These are phyloP conservation scores for Merops nubicus DNA, from an alignment of 2,113 vertebrate species.

Conservation along the genomic window DNA sequence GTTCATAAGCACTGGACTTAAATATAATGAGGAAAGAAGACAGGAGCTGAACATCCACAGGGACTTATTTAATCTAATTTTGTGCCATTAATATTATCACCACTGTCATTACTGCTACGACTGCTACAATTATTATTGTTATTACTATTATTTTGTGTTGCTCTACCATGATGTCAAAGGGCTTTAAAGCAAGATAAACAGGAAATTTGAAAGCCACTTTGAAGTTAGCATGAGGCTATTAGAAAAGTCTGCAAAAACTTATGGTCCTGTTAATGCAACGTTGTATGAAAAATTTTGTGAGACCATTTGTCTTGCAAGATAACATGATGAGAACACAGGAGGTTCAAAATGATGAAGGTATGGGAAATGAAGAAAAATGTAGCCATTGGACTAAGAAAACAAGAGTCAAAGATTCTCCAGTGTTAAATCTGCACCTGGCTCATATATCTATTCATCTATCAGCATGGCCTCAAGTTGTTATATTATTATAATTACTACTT, in stretches of 20 bases:
- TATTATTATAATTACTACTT: background rate
- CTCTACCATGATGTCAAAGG: background rate
- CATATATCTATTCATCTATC: background rate
- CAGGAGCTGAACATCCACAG: background rate
- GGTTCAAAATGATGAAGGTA: background rate
- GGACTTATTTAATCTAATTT: background rate
- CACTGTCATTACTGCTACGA: background rate
- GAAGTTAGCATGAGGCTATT: constrained; percentile 22
- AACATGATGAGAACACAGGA: background rate
- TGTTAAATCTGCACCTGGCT: background rate
- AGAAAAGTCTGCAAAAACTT: constrained; percentile 25
- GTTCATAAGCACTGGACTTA: background rate
- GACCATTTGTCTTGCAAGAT: background rate
- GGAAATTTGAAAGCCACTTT: background rate
- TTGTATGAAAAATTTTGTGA: background rate
- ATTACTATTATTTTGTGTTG: background rate
- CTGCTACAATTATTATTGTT: background rate
- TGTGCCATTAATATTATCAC: background rate
- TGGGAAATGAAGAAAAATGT: background rate
- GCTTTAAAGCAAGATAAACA: background rate
- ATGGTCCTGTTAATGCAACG: background rate
- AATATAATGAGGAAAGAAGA: background rate
- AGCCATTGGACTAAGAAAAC: background rate
- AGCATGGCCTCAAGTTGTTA: background rate
- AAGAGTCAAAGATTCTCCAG: background rate